Percentiles rank a stretch among this genome's conserved stretches.
These are phyloP conservation scores for Bedellia somnulentella DNA, from an alignment of 2,888 invertebrate species.

Conservation along the genomic window DNA sequence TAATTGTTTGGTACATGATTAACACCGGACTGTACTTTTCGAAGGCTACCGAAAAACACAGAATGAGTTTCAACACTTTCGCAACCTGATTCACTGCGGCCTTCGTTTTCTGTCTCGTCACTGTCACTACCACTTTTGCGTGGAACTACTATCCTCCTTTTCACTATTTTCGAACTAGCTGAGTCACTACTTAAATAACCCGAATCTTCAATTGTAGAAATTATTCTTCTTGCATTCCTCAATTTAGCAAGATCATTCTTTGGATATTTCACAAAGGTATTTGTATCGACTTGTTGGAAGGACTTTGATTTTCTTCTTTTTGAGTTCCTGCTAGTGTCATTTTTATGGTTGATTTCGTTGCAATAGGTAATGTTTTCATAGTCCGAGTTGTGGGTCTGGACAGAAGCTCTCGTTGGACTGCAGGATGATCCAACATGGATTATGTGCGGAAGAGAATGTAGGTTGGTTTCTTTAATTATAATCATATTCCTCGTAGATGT, in stretches of 20 bases:
- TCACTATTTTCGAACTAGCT: slow-evolving; percentile 52
- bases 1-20: no score
- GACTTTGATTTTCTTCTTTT: slow-evolving; percentile 20
- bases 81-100: slow-evolving; percentile 83
- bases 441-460: slow-evolving; percentile 17
- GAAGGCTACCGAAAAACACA: slow-evolving; percentile 78
- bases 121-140: slow-evolving; percentile 70
- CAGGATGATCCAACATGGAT: slow-evolving; percentile 23
- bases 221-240: slow-evolving; percentile 33
- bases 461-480: slow-evolving; percentile 20
- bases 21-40: slow-evolving; percentile 29
- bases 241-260: slow-evolving; percentile 22
- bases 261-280: slow-evolving; percentile 33
- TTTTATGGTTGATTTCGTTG: slow-evolving; percentile 7
- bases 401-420: slow-evolving; percentile 54
- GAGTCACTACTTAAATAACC: slow-evolving; percentile 87
- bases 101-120: slow-evolving; percentile 79
- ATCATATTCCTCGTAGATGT: slow-evolving; percentile 23
- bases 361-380: slow-evolving; percentile 38
- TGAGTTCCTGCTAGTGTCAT: slow-evolving; percentile 18
- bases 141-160: slow-evolving; percentile 43
- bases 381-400: slow-evolving; percentile 49
- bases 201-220: slow-evolving; percentile 67
- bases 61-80: slow-evolving; percentile 87
- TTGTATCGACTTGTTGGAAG: slow-evolving; percentile 26